Evolutionary conservation across 2,888 invertebrate species (phyloP).

Genomic region (Hydraecia micacea): DNA sequence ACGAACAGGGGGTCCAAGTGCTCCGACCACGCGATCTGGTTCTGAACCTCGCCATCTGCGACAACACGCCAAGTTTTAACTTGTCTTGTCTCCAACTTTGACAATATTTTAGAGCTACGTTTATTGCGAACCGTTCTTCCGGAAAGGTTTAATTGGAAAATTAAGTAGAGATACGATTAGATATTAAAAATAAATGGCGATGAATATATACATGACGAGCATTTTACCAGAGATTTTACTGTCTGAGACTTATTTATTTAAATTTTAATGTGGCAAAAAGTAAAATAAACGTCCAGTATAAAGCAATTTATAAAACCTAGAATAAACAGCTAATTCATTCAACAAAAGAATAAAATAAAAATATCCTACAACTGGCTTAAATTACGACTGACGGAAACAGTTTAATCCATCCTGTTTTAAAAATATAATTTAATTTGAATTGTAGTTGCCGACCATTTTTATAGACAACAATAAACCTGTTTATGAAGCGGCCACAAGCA

Average conservation of each 20-base stretch:
- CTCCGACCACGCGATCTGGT: constrained; percentile 98
- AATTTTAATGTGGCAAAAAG: background rate
- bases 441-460: constrained; percentile 47
- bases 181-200: background rate
- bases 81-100: constrained; percentile 21
- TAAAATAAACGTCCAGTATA: constrained; percentile 1
- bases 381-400: constrained; percentile 34
- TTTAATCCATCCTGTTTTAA: constrained; percentile 40
- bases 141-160: constrained; percentile 29
- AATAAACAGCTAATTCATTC: constrained; percentile 14
- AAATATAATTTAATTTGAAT: constrained; percentile 49
- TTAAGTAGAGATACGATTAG: background rate
- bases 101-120: constrained; percentile 38
- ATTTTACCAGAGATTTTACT: background rate
- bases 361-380: constrained; percentile 29
- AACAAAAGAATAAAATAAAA: constrained; percentile 20
- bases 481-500: constrained; percentile 37
- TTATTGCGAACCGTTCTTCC: constrained; percentile 27
- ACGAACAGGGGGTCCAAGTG: constrained; percentile 97
- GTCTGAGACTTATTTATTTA: background rate
- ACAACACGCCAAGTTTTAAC: constrained; percentile 40
- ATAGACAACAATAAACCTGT: constrained; percentile 50
- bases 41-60: constrained; percentile 94
- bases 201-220: background rate
- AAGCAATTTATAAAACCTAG: constrained; percentile 27